Percentiles rank a stretch among this genome's conserved stretches.
These are phyloP conservation scores for Eunapius fragilis DNA, from an alignment of 37 sponge, comb jelly and placozoan genomes.

Conservation along the genomic window DNA sequence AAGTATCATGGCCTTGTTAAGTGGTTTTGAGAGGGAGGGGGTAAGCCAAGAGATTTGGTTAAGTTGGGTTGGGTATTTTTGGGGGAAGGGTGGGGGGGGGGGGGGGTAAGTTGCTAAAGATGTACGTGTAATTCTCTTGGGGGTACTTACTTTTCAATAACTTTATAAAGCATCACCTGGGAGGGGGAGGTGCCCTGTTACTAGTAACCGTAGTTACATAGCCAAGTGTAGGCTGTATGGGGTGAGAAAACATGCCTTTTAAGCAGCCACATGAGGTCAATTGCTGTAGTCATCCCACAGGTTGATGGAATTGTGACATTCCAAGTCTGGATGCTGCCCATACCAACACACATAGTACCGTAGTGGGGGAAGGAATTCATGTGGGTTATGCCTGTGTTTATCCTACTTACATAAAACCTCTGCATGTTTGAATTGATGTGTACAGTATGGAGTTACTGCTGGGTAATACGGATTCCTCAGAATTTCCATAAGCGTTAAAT, in stretches of 20 bases:
- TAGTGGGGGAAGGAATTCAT: slow-evolving; percentile 2
- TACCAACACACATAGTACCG: neutral
- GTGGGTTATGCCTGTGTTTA: neutral
- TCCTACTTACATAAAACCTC: neutral
- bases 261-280: neutral
- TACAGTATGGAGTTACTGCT: neutral
- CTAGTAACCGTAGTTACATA: neutral
- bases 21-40: too few relatives aligned
- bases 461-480: neutral
- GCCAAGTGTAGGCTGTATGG: neutral
- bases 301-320: neutral
- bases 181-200: neutral
- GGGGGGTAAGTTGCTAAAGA: neutral
- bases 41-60: too few relatives aligned
- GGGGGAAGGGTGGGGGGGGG: neutral
- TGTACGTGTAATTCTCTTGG: too few relatives aligned
- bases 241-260: neutral
- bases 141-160: too few relatives aligned
- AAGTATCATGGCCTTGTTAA: too few relatives aligned
- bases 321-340: neutral
- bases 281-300: neutral
- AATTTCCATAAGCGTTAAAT: too few relatives aligned
- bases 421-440: neutral
- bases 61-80: neutral
- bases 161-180: slow-evolving; percentile 4